These are phyloP conservation scores for Dryadula phaetusa DNA, from an alignment of 2,888 invertebrate genomes.

Conservation along the genomic window DNA sequence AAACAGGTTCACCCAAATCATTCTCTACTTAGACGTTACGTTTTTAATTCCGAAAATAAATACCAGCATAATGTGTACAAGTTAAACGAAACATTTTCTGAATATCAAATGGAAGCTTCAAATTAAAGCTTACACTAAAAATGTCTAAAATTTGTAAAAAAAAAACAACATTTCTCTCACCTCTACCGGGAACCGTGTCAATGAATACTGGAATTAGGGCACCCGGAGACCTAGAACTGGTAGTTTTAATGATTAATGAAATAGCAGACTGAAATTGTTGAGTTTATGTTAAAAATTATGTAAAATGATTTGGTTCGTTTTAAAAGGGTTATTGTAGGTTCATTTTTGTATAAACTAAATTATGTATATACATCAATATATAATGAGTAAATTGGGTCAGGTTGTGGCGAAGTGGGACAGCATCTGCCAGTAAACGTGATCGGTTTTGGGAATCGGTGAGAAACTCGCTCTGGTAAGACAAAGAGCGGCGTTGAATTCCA, in stretches of 20 bases:
- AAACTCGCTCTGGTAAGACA: no score
- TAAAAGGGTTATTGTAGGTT: neutral
- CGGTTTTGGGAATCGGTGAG: no score
- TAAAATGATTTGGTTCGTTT: no score
- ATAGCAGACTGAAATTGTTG: neutral
- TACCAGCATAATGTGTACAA: neutral
- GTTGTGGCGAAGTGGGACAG: no score
- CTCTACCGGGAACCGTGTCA: conserved; percentile 28
- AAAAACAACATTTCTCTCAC: conserved; percentile 23
- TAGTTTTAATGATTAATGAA: conserved; percentile 17
- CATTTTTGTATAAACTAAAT: no score
- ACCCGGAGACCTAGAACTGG: conserved; percentile 23
- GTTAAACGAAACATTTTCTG: neutral
- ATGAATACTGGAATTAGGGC: conserved; percentile 31
- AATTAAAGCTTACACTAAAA: conserved; percentile 17
- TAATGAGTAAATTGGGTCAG: no score
- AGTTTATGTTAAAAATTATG: neutral
- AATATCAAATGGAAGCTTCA: conserved; percentile 1
- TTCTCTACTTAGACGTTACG: neutral
- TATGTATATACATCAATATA: no score
- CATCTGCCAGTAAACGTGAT: no score
- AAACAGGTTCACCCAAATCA: neutral
- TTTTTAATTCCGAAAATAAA: neutral
- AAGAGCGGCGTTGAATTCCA: no score
- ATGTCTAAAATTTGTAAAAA: conserved; percentile 22